Evolutionary conservation across 2,797 vertebrate genomes (phyloP), one percentile per base, ranked within the genome.

Genomic region (Sebastes miniatus): DNA sequence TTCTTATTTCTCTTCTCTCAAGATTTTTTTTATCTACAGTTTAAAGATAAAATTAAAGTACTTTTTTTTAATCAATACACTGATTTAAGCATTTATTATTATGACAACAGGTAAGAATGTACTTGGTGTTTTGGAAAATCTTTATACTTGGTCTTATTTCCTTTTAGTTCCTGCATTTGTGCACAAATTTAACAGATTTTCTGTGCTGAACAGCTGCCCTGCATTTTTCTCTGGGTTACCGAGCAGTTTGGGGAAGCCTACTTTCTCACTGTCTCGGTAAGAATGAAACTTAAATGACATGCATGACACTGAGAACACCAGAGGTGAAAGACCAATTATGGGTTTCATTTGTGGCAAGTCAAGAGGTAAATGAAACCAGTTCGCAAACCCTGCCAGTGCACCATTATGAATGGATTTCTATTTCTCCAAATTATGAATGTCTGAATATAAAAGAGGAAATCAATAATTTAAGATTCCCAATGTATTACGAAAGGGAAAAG

Each of bases 391-490:
- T 65, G 27, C 10, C 25, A 54, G 18, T 4, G 29, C 36, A 52
- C 25, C 66, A 20, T 20, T 64, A 16, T 22, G 36, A 84, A 83
- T 69, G 58, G 27, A 81, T 73, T 71, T 50, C 4, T 36, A 31
- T 70, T 81, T 77, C 43, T 69, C 1, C 9, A 25, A 83, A 85
- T 87, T 50, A 79, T 36, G n/a, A 67, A 71, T 74, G 43, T 29
- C 73, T 80, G 62, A 74, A 84, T 78, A 80, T 24, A 59, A 81
- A 78, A 54, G 54, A 68, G 50, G 13, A 56, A 84, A 82, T 90
- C 29, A 83, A 88, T 91, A 81, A 87, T 86, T 89, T 43, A 91
- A 74, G 18, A 27, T 61, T 83, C 75, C 86, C 70, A 87, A 72
- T 80, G 80, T 76, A 59, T 65, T 22, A 70, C 69, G 8, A 73